Evolutionary conservation across 2,113 vertebrate species (phyloP).

Genomic region (Steatornis caripensis): DNA sequence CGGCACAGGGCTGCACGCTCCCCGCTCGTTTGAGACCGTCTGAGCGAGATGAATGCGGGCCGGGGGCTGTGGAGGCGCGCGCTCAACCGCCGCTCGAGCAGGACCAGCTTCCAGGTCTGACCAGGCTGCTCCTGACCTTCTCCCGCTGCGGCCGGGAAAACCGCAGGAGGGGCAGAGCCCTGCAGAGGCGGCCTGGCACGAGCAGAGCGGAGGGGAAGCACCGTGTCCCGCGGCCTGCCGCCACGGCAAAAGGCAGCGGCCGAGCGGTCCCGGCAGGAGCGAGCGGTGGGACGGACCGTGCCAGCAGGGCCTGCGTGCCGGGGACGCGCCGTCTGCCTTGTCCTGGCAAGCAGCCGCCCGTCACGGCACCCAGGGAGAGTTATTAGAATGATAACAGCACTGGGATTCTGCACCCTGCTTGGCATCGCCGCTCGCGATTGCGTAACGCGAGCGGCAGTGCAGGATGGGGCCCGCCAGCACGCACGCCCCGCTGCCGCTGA

Average conservation of each 20-base stretch:
- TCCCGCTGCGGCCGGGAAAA: not conserved
- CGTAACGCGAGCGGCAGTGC: rapidly evolving
- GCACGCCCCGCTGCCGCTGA: not conserved
- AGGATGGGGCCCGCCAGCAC: not conserved
- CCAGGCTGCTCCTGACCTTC: not conserved
- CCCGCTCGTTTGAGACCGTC: too few relatives aligned
- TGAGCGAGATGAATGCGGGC: too few relatives aligned
- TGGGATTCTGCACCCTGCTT: not conserved
- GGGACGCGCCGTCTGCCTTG: rapidly evolving
- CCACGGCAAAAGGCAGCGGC: rapidly evolving
- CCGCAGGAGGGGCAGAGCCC: not conserved
- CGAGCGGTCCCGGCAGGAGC: rapidly evolving
- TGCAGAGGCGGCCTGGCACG: not conserved
- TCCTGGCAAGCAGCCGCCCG: rapidly evolving
- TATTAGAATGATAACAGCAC: not conserved
- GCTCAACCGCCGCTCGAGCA: rapidly evolving
- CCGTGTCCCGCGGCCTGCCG: rapidly evolving
- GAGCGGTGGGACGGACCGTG: not conserved
- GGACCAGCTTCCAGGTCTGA: not conserved
- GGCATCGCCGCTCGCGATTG: rapidly evolving
- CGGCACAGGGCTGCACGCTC: too few relatives aligned
- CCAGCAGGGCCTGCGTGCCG: not conserved
- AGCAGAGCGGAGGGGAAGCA: not conserved
- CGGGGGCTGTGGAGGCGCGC: too few relatives aligned
- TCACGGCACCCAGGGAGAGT: rapidly evolving